phyloP scores from a whole-genome alignment of 2,797 vertebrate genomes.

The Arctocebus calabarensis region DNA sequence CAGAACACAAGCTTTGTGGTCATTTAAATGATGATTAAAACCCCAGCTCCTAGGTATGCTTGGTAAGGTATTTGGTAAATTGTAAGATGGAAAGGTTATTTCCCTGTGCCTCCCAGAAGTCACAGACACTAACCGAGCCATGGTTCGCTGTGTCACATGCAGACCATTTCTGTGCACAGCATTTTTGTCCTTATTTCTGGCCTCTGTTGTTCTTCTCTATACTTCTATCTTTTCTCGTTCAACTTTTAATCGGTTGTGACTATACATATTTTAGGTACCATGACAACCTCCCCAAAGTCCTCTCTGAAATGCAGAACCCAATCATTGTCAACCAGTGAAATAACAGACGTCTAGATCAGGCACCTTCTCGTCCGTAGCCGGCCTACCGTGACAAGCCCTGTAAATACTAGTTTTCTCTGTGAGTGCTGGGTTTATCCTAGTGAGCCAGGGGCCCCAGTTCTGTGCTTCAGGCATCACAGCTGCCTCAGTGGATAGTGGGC shows the following conservation, averaged over 20 bases:
- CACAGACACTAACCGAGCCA: background rate
- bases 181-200: background rate
- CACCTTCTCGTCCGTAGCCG: too few species aligned
- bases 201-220: background rate
- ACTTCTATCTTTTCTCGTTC: background rate
- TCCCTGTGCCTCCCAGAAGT: background rate
- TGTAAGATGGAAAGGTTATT: background rate
- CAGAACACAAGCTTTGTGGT: background rate
- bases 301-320: background rate
- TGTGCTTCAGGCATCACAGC: background rate
- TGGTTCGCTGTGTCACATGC: background rate
- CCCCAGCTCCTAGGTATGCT: too few species aligned
- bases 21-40: background rate
- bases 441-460: background rate
- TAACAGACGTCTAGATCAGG: rapidly evolving
- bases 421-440: rapidly evolving
- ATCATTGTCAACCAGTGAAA: background rate
- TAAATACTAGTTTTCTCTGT: background rate
- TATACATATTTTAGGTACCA: background rate
- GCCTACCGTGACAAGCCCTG: rapidly evolving
- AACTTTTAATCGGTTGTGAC: background rate
- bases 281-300: background rate
- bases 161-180: background rate
- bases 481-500: background rate
- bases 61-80: background rate